phyloP scores from a whole-genome alignment of 1,140 invertebrate genomes.

The Drosophila biarmipes region DNA sequence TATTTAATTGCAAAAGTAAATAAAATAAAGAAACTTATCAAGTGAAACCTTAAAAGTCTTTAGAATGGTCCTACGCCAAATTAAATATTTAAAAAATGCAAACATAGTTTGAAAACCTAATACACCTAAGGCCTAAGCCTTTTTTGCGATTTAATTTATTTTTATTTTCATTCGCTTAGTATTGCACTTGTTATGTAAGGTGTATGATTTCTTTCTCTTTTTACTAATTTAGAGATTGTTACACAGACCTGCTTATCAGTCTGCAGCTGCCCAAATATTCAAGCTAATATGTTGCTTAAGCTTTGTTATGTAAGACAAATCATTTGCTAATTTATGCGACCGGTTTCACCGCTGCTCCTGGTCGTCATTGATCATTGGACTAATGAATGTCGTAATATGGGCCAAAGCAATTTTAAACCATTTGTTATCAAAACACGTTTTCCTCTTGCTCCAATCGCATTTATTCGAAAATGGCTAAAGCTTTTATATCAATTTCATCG shows the following conservation, averaged over 20 bases:
- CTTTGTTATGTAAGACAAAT: constrained; percentile 62
- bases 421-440: constrained; percentile 25
- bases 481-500: not conserved
- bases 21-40: constrained; percentile 51
- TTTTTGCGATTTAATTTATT: too few species aligned
- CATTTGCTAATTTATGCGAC: constrained; percentile 66
- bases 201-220: not conserved
- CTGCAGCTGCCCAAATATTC: constrained; percentile 36
- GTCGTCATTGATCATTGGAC: constrained; percentile 28
- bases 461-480: constrained; percentile 39
- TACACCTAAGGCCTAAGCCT: too few species aligned
- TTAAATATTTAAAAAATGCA: too few species aligned
- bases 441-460: not conserved
- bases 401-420: constrained; percentile 44
- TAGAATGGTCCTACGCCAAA: too few species aligned
- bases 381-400: constrained; percentile 59
- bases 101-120: too few species aligned
- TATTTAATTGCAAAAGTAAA: constrained; percentile 52
- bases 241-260: constrained; percentile 16
- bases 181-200: not conserved
- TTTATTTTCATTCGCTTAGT: too few species aligned
- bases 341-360: constrained; percentile 53
- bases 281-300: constrained; percentile 40
- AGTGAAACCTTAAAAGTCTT: not conserved
- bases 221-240: not conserved